phyloP scores from a whole-genome alignment of 2,888 invertebrate species.

The Drosophila mimetica region DNA sequence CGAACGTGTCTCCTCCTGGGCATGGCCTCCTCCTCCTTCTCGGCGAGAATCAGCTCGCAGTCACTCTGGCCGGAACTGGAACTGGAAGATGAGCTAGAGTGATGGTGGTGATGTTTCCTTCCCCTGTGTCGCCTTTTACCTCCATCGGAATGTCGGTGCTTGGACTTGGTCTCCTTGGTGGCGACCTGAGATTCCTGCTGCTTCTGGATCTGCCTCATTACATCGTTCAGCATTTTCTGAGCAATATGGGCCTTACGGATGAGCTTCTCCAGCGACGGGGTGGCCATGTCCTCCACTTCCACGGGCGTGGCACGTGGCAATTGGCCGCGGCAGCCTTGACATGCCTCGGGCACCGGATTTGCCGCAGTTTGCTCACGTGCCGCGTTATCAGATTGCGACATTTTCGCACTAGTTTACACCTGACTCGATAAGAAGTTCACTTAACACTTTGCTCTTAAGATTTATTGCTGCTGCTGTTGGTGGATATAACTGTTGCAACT shows the following conservation, averaged over 20 bases:
- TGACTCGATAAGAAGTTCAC: slow-evolving; percentile 42
- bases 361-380: slow-evolving; percentile 34
- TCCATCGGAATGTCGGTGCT: slow-evolving; percentile 20
- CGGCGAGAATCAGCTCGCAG: slow-evolving; percentile 31
- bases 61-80: slow-evolving; percentile 37
- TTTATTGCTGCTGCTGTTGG: slow-evolving; percentile 18
- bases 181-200: slow-evolving; percentile 28
- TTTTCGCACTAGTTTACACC: slow-evolving; percentile 50
- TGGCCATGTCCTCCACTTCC: slow-evolving; percentile 64
- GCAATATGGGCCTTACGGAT: slow-evolving; percentile 54
- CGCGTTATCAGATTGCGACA: slow-evolving; percentile 53
- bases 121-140: slow-evolving; percentile 21
- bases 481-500: slow-evolving; percentile 16
- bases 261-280: slow-evolving; percentile 40
- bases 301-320: slow-evolving; percentile 24
- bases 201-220: slow-evolving; percentile 47
- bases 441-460: slow-evolving; percentile 18
- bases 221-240: slow-evolving; percentile 57
- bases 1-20: slow-evolving; percentile 31
- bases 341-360: slow-evolving; percentile 39
- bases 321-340: slow-evolving; percentile 55
- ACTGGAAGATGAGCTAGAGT: slow-evolving; percentile 14
- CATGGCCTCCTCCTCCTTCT: slow-evolving; percentile 10
- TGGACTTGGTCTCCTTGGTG: slow-evolving; percentile 4
- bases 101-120: slow-evolving; percentile 17